Evolutionary conservation across 2,888 invertebrate genomes (phyloP).

Genomic region (Noctua fimbriata): DNA sequence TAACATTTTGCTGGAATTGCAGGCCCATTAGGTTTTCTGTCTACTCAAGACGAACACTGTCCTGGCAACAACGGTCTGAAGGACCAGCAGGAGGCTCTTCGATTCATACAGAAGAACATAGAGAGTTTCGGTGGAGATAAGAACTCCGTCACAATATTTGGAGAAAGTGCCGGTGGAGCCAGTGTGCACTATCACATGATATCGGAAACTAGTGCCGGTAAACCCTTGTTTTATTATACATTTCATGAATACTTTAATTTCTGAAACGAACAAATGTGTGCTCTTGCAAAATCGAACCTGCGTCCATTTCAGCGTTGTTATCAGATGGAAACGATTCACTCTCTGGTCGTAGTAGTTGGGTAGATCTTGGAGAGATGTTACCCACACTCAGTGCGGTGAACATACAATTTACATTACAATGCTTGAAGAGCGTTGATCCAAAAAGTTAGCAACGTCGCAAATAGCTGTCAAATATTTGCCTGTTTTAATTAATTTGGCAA

Average conservation of each 20-base stretch:
- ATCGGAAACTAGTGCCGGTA: slow-evolving; percentile 90
- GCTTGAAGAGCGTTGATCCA: not conserved
- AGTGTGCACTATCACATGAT: slow-evolving; percentile 93
- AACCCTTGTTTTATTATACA: not conserved
- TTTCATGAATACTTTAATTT: not conserved
- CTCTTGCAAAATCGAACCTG: not conserved
- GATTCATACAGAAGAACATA: slow-evolving; percentile 91
- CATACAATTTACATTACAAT: not conserved
- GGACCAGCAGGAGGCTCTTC: slow-evolving; percentile 91
- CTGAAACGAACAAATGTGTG: not conserved
- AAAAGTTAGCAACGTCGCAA: no score
- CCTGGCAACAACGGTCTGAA: slow-evolving; percentile 93
- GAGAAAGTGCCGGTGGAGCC: slow-evolving; percentile 93
- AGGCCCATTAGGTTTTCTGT: slow-evolving; percentile 92
- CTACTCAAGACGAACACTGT: slow-evolving; percentile 91
- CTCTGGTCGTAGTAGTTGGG: not conserved
- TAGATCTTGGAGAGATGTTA: not conserved
- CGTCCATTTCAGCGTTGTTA: not conserved
- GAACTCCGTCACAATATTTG: slow-evolving; percentile 92
- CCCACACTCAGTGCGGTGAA: not conserved
- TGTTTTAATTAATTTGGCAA: no score
- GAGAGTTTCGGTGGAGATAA: slow-evolving; percentile 92
- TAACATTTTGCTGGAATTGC: slow-evolving; percentile 15
- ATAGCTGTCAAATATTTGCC: no score
- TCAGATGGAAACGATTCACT: not conserved